Evolutionary conservation across 2,888 invertebrate genomes (phyloP).

Genomic region (Gortyna flavago): DNA sequence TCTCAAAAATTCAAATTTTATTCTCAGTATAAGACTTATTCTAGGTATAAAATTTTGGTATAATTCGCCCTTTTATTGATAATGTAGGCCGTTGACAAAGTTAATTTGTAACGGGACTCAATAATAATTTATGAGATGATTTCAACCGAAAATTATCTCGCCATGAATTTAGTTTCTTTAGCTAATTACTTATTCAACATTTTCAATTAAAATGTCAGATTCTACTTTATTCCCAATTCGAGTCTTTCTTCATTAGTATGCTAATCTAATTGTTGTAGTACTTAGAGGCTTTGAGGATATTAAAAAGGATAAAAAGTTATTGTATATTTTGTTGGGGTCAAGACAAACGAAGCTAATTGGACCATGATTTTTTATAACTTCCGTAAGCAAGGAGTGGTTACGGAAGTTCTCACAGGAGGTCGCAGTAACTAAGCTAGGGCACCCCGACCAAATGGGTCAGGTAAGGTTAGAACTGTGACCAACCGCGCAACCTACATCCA

Average conservation of each 20-base stretch:
- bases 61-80: neutral
- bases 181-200: constrained; percentile 65
- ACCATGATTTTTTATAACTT: neutral
- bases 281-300: constrained; percentile 45
- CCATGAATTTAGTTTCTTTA: constrained; percentile 56
- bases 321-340: neutral
- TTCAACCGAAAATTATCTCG: constrained; percentile 51
- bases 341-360: constrained; percentile 4
- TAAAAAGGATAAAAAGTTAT: constrained; percentile 8
- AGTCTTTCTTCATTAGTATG: constrained; percentile 69
- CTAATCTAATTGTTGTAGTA: constrained; percentile 68
- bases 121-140: constrained; percentile 54
- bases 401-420: neutral
- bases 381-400: too few species aligned
- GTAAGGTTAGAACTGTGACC: neutral
- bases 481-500: neutral
- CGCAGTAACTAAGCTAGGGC: neutral
- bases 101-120: constrained; percentile 48
- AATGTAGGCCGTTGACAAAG: constrained; percentile 21
- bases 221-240: constrained; percentile 54
- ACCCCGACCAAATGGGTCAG: neutral
- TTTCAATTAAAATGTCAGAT: constrained; percentile 68
- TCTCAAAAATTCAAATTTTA: too few species aligned
- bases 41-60: too few species aligned
- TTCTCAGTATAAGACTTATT: too few species aligned